phyloP scores from a whole-genome alignment of 2,113 vertebrate genomes.

The Sapajus apella region DNA sequence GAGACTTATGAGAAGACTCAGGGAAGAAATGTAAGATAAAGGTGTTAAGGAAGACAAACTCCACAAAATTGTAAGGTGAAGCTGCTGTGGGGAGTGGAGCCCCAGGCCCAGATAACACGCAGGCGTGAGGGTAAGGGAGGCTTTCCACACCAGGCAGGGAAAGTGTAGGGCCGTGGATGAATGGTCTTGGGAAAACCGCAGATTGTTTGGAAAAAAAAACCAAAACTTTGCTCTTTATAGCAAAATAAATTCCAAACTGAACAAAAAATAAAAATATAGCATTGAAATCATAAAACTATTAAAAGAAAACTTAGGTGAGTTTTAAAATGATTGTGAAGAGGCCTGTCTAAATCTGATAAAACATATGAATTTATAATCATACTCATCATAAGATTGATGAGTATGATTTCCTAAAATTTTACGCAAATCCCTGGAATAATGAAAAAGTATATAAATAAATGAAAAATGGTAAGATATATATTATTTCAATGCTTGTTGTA shows the following conservation, averaged over 20 bases:
- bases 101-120: neutral
- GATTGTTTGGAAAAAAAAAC: neutral
- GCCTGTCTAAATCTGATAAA: neutral
- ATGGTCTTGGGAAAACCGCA: neutral
- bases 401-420: neutral
- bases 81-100: neutral
- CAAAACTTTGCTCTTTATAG: neutral
- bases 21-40: too few relatives aligned
- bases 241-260: neutral
- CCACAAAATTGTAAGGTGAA: too few relatives aligned
- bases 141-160: neutral
- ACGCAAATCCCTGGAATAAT: neutral
- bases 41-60: neutral
- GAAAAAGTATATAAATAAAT: neutral
- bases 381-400: neutral
- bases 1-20: neutral
- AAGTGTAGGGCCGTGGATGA: too few relatives aligned
- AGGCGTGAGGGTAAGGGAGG: too few relatives aligned
- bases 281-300: neutral
- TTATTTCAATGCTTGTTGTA: neutral
- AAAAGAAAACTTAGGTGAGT: neutral
- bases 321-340: neutral
- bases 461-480: neutral
- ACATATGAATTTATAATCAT: neutral
- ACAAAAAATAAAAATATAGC: neutral